Base-by-base conservation (phyloP, 1,140 invertebrate species). In the Hyles euphorbiae region DNA sequence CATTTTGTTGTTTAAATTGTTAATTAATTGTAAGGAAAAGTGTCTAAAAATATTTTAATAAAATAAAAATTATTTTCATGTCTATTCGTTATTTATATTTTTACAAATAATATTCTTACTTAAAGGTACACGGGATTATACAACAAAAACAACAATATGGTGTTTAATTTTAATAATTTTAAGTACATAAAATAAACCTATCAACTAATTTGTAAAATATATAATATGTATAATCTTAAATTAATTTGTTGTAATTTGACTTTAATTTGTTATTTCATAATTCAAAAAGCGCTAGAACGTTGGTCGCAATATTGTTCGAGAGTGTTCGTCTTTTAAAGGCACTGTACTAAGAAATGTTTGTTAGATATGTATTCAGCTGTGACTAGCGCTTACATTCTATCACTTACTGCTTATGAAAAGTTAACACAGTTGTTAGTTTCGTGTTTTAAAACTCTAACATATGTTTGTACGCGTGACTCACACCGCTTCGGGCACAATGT, bases 401-500 rank as follows among this genome's bases (percentile, higher is more conserved):
- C 84, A 86, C 82, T 78, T 87, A 83, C 79, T 80, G 79, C 81
- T 83, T 83, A 80, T 74, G 73, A 74, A 81, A 77, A 75, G 74
- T 81, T 83, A 80, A 79, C 78, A 76, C 82, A 82, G 80, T 81
- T 78, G 76, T 83, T 84, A 78, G 77, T 76, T 76, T 70, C 65
- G 68, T 70, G 72, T 72, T 77, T 69, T 70, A 76, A 78, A 64
- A 74, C 71, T 70, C 58, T 63, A 53, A 57, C 56, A 61, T 68
- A 52, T 63, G 64, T 64, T 75, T 72, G 68, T 72, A 76, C 69
- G 67, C 36, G 43, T 57, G 61, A 59, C 63, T 90, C 89, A 93
- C 60, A 92, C 91, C 66, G 91, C 91, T 68, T 92, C 91, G 52
- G 92, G 91, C 58, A 92, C 91, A 59, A 92, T 92, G 73, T 92